Base-by-base conservation (phyloP, 2,113 vertebrate species). In the Nibea coibor region DNA sequence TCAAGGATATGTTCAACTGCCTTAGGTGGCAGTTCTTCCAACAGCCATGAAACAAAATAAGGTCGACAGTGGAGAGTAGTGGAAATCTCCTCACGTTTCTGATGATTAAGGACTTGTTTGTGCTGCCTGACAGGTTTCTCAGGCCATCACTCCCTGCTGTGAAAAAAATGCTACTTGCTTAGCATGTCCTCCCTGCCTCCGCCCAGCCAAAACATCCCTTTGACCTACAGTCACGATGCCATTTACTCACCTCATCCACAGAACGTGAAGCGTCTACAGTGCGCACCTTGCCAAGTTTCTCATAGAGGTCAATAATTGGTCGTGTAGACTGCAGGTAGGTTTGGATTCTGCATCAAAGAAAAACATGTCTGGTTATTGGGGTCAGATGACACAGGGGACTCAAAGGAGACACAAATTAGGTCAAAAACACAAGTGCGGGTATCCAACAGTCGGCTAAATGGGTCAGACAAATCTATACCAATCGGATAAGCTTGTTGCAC, bases 281-380 rank as follows among this genome's bases (percentile, higher is more conserved):
- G 88, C 91, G 95, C 88, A 99, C 98, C 91, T 98, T 99, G 4
- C 97, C 97, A 47, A 93, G 94, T 91, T 95, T 94, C 89, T 97
- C 95, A 83, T 99, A 99, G 85, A 94, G 94, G 17, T 97, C 95
- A 89, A 99, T 96, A 83, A 99, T 97, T 70, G 98, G 98, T 81
- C 92, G 96, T 15, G 98, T 99, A 69, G 97, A 99, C 87, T 97
- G 94, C 83, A 97, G 94, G 84, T 98, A 99, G 0, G 98, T 99
- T 83, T 98, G 94, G 94, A 99, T 96, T 95, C 98, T 99, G 94
- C 42, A 87, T 92, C 31, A 68, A 80, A 91, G 81, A 87, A 64
- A 89, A 68, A 35, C 5, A 64, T 22, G 66, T 35, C 31, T 67
- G 10, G 54, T 80, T 89, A 88, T 87, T 57, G 26, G 76, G 90